Conservation (phyloP, 2,888 invertebrate genomes). For the Platynereis dumerilii region DNA sequence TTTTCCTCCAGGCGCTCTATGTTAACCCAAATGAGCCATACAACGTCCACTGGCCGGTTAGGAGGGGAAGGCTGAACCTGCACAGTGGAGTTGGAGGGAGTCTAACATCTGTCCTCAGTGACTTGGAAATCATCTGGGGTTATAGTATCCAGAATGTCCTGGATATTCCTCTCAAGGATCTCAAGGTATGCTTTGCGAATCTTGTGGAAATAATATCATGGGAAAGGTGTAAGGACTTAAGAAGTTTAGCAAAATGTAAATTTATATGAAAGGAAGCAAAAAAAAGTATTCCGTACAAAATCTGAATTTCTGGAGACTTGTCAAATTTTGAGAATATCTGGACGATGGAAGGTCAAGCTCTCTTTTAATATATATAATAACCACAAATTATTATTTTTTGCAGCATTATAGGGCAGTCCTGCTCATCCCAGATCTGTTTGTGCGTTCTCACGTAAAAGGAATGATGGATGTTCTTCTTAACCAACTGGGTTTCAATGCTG, state of each 20-base stretch:
- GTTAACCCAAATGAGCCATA: slow-evolving; percentile 68
- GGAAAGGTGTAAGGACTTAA: too few species aligned
- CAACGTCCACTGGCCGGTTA: slow-evolving; percentile 89
- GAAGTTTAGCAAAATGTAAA: too few species aligned
- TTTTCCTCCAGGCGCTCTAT: slow-evolving; percentile 67
- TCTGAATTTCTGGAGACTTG: too few species aligned
- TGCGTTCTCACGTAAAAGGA: slow-evolving; percentile 83
- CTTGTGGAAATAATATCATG: too few species aligned
- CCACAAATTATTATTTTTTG: too few species aligned
- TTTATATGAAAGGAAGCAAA: too few species aligned
- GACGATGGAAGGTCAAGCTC: too few species aligned
- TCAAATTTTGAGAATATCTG: too few species aligned
- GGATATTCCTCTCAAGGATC: slow-evolving; percentile 72
- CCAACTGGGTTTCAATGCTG: slow-evolving; percentile 84
- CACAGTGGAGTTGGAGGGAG: slow-evolving; percentile 86
- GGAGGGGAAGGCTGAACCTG: slow-evolving; percentile 85
- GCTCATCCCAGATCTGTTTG: slow-evolving; percentile 88
- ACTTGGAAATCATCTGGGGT: slow-evolving; percentile 88
- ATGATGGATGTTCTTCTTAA: slow-evolving; percentile 80
- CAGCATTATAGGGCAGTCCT: slow-evolving; percentile 85
- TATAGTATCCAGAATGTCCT: slow-evolving; percentile 79
- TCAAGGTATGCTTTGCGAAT: slow-evolving; percentile 66
- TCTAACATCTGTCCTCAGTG: slow-evolving; percentile 80
- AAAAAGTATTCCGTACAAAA: too few species aligned
- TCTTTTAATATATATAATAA: too few species aligned